phyloP scores from a whole-genome alignment of 1,140 invertebrate genomes.

The Acyrthosiphon pisum region DNA sequence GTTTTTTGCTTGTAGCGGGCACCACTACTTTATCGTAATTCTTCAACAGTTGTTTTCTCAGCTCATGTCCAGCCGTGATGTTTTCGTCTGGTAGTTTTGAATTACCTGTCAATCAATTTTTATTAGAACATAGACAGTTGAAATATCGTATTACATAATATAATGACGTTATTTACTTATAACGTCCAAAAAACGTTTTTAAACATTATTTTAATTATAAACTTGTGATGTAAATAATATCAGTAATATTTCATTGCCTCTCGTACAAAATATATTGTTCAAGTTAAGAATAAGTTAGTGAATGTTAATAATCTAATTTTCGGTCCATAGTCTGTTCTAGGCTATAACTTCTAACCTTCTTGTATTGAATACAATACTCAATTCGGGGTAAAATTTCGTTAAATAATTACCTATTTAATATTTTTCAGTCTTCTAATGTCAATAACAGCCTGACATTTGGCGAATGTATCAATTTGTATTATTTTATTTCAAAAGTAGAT shows the following conservation, averaged over 20 bases:
- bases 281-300: neutral
- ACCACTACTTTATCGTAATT: conserved; percentile 46
- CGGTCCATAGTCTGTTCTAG: neutral
- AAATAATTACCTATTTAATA: neutral
- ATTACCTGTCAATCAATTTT: neutral
- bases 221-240: neutral
- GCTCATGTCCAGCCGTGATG: neutral
- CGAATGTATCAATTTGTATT: neutral
- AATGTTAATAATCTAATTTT: neutral
- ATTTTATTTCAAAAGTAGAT: neutral
- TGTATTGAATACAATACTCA: neutral
- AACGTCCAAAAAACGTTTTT: neutral
- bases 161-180: neutral
- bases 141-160: too few relatives aligned
- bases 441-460: too few relatives aligned
- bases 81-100: neutral
- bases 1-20: neutral
- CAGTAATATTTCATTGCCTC: neutral
- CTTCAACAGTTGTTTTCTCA: conserved; percentile 12
- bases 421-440: neutral
- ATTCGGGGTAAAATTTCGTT: neutral
- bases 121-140: neutral
- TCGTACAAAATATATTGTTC: neutral
- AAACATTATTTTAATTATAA: neutral
- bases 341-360: neutral